Evolutionary conservation across 2,888 invertebrate species (phyloP).

Genomic region (Brenthis ino): DNA sequence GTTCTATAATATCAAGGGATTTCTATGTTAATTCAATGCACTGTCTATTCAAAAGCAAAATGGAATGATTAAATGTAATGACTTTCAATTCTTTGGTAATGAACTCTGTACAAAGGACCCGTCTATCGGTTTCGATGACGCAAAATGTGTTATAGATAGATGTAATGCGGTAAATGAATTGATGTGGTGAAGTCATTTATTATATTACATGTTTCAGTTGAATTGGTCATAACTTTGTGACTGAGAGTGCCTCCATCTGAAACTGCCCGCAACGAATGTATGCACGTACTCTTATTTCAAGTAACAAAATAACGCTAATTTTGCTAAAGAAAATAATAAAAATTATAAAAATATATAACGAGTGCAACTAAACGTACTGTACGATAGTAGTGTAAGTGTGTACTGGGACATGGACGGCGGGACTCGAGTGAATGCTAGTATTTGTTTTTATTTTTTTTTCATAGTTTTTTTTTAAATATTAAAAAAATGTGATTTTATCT

Average conservation of each 20-base stretch:
- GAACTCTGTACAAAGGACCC: too few species aligned
- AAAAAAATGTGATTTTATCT: not conserved
- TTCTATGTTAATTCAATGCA: not conserved
- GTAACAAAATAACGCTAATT: conserved; percentile 35
- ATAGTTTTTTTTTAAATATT: not conserved
- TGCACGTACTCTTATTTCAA: conserved; percentile 6
- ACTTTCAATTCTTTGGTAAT: too few species aligned
- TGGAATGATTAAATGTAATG: too few species aligned
- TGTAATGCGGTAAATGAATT: too few species aligned
- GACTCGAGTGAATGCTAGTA: not conserved
- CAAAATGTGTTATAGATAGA: too few species aligned
- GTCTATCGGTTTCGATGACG: too few species aligned
- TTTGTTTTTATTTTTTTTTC: not conserved
- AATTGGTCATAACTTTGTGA: too few species aligned
- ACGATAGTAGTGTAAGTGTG: conserved; percentile 47
- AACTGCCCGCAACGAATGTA: conserved; percentile 2
- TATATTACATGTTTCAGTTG: too few species aligned
- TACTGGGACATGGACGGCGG: not conserved
- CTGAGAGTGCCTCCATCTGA: not conserved
- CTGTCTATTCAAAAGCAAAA: not conserved
- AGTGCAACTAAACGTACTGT: conserved; percentile 64
- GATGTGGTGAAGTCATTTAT: too few species aligned
- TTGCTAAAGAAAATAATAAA: conserved; percentile 44
- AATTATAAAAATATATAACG: conserved; percentile 54
- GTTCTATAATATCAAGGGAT: not conserved